Conservation (phyloP, 2,113 vertebrate species). For the Anolis sagrei region DNA sequence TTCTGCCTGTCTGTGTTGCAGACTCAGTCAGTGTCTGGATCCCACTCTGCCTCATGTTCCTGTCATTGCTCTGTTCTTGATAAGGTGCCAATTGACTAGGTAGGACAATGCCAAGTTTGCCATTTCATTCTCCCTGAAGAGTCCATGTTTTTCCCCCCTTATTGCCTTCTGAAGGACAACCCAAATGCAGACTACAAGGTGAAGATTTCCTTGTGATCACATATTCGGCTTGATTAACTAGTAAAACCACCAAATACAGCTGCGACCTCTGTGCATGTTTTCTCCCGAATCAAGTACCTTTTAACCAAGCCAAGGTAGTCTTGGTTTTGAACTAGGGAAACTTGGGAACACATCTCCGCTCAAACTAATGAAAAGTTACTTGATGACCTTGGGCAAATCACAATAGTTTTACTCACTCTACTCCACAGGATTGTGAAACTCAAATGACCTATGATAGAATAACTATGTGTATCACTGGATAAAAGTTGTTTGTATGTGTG, state of each 20-base stretch:
- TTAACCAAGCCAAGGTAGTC: background rate
- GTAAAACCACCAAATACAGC: background rate
- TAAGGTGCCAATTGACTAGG: background rate
- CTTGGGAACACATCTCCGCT: background rate
- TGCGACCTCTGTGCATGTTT: background rate
- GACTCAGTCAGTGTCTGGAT: background rate
- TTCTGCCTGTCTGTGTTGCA: background rate
- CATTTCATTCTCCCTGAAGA: constrained; percentile 4
- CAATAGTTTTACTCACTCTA: background rate
- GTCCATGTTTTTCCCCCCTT: background rate
- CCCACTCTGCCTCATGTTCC: background rate
- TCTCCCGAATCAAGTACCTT: background rate
- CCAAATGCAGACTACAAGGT: background rate
- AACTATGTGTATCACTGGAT: background rate
- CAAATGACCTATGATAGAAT: background rate
- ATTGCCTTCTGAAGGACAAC: background rate
- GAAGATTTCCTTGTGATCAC: background rate
- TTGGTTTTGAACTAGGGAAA: background rate
- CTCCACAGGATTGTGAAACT: background rate
- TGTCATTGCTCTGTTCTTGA: background rate
- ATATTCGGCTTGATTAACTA: background rate
- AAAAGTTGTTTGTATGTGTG: background rate
- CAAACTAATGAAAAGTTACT: background rate
- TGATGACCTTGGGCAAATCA: constrained; percentile 12
- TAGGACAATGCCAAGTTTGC: background rate